Evolutionary conservation across 2,888 invertebrate species (phyloP), one percentile per base, ranked within the genome.

Genomic region (Diarsia brunnea): DNA sequence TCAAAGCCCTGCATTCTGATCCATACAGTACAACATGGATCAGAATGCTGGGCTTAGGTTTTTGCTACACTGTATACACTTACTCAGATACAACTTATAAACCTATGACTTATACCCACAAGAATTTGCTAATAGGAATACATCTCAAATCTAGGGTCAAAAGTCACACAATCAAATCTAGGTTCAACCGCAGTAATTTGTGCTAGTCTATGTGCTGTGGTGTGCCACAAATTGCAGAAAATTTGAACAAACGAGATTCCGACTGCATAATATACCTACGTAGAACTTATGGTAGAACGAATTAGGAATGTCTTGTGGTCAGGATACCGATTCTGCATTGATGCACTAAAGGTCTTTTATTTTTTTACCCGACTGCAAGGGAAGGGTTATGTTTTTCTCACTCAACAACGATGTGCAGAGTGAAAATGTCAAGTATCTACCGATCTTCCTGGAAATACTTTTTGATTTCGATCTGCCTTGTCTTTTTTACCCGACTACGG

Each of bases 161-260:
- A 64, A 43, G 19, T 43, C 19, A 51, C 31, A 60, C 16, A 24
- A 16, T 58, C 27, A 5, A 60, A 60, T 53, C 21, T 38, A 61
- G 45, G 14, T 24, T 21, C 21, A 51, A 47, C 24, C 60, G 31
- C 60, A 55, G 45, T 69, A 27, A 73, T 73, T 78, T 12, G 10
- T 53, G 27, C 49, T 24, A 63, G 11, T 31, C 43, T 60, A 43
- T 47, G 21, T 7, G 38, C 27, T 49, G 14, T 73, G 45, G 45
- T 55, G 14, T 27, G 55, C 73, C 69, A 45, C 65, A 69, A 74
- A 66, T 8, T 58, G n/a, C 31, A 69, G 38, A 75, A 21, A 43
- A 66, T 70, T 60, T 12, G n/a, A 38, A 43, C 38, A 27, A 51
- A 47, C 31, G 12, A 21, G 24, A 51, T n/a, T 1, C 14, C 0